Evolutionary conservation across 2,888 invertebrate genomes (phyloP).

Genomic region (Tribolium freemani): DNA sequence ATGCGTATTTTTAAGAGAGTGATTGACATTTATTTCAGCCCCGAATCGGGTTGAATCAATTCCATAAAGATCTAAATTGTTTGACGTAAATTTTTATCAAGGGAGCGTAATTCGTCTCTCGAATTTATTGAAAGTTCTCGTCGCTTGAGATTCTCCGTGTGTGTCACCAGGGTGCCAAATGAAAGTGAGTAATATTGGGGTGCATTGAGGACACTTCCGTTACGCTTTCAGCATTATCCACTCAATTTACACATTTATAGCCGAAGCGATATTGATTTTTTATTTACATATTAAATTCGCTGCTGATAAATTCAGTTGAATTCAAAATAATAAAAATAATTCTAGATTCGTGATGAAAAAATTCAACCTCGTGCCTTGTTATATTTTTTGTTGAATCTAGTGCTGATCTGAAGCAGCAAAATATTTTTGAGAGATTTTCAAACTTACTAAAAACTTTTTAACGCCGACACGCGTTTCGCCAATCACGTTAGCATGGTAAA

Average conservation of each 20-base stretch:
- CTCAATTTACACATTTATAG: not conserved
- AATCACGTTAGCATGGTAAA: too few species aligned
- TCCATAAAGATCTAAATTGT: slow-evolving; percentile 11
- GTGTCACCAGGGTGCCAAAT: slow-evolving; percentile 17
- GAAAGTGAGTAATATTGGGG: slow-evolving; percentile 18
- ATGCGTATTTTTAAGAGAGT: not conserved
- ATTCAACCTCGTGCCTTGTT: not conserved
- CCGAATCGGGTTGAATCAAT: slow-evolving; percentile 2
- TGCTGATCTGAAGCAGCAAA: too few species aligned
- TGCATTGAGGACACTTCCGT: slow-evolving; percentile 12
- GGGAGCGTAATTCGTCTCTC: slow-evolving; percentile 28
- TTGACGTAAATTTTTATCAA: slow-evolving; percentile 33
- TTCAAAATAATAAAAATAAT: not conserved
- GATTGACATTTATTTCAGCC: not conserved
- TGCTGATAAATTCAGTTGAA: not conserved
- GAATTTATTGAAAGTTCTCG: slow-evolving; percentile 25
- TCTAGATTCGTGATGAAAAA: not conserved
- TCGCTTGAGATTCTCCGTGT: slow-evolving; percentile 5
- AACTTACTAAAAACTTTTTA: too few species aligned
- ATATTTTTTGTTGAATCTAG: too few species aligned
- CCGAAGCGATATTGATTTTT: not conserved
- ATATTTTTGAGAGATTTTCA: too few species aligned
- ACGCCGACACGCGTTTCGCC: too few species aligned
- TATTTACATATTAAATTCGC: not conserved
- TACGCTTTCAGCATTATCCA: not conserved